Evolutionary conservation across 2,797 vertebrate genomes (phyloP).

Genomic region (Melanotaenia nigrans): DNA sequence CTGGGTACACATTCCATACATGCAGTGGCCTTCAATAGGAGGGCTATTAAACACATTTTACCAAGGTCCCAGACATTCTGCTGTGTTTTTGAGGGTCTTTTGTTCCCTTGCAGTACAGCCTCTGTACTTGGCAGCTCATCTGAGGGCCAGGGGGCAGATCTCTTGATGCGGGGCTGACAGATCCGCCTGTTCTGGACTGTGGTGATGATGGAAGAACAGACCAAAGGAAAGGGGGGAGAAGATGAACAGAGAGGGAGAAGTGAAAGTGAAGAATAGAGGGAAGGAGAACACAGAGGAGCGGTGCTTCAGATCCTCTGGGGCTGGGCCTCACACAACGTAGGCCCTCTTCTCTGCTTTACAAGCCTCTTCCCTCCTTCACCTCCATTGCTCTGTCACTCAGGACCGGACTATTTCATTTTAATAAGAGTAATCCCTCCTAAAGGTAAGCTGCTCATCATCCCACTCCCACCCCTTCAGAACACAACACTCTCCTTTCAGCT

Average conservation of each 20-base stretch:
- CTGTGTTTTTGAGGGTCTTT: conserved; percentile 65
- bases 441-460: conserved; percentile 80
- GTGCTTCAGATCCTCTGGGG: conserved; percentile 65
- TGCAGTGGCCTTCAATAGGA: conserved; percentile 61
- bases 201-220: conserved; percentile 63
- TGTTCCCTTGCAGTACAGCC: conserved; percentile 56
- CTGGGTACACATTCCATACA: conserved; percentile 70
- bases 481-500: conserved; percentile 73
- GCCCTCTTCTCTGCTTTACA: conserved; percentile 43
- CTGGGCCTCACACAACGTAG: conserved; percentile 63
- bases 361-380: conserved; percentile 55
- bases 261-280: conserved; percentile 77
- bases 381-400: conserved; percentile 82
- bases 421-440: conserved; percentile 80
- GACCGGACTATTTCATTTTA: conserved; percentile 82
- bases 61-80: conserved; percentile 57
- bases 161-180: conserved; percentile 77
- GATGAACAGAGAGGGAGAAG: conserved; percentile 63
- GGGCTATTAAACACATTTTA: conserved; percentile 74
- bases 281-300: conserved; percentile 66
- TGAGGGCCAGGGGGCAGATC: conserved; percentile 71
- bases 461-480: conserved; percentile 51
- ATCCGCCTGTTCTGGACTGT: conserved; percentile 70
- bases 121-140: conserved; percentile 82
- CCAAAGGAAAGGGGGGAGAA: conserved; percentile 46